These are phyloP conservation scores for Elymnias hypermnestra DNA, from an alignment of 1,140 invertebrate species.

Conservation along the genomic window DNA sequence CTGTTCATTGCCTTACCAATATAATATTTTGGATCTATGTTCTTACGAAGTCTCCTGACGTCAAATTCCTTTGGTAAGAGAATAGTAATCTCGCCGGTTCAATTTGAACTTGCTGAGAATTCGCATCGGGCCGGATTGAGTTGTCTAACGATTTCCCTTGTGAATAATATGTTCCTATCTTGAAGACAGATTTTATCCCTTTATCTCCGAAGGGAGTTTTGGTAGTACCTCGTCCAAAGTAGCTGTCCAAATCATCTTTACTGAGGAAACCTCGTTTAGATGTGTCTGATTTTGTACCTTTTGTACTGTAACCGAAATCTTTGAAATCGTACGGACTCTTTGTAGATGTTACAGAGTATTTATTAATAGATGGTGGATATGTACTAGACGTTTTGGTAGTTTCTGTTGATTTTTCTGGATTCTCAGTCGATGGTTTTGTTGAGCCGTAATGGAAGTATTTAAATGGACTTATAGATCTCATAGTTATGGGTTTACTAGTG, in stretches of 20 bases:
- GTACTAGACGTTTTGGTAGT: slow-evolving; percentile 26
- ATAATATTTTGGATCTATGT: slow-evolving; percentile 46
- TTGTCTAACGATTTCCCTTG: slow-evolving; percentile 57
- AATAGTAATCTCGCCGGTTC: slow-evolving; percentile 58
- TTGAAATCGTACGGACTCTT: slow-evolving; percentile 76
- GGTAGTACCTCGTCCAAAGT: slow-evolving; percentile 58
- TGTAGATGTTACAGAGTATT: slow-evolving; percentile 68
- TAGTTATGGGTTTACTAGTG: slow-evolving; percentile 20
- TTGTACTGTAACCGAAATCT: slow-evolving; percentile 67
- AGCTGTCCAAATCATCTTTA: slow-evolving; percentile 60
- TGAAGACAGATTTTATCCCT: slow-evolving; percentile 49
- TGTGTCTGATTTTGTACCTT: slow-evolving; percentile 39
- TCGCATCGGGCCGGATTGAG: slow-evolving; percentile 65
- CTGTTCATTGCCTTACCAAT: slow-evolving; percentile 48
- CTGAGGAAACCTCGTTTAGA: slow-evolving; percentile 54
- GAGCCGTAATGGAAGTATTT: slow-evolving; percentile 40
- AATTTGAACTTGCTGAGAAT: slow-evolving; percentile 68
- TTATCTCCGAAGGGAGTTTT: slow-evolving; percentile 58
- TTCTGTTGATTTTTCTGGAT: slow-evolving; percentile 38
- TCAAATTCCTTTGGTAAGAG: slow-evolving; percentile 61
- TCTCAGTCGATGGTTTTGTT: slow-evolving; percentile 41
- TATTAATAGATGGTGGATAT: slow-evolving; percentile 51
- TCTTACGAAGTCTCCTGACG: slow-evolving; percentile 41
- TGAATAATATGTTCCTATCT: slow-evolving; percentile 66
- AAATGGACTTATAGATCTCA: slow-evolving; percentile 31